A percentile compares a stretch with the other conserved stretches of the same genome.
Conservation (phyloP, 2,113 vertebrate species). For the Tringa solitaria region DNA sequence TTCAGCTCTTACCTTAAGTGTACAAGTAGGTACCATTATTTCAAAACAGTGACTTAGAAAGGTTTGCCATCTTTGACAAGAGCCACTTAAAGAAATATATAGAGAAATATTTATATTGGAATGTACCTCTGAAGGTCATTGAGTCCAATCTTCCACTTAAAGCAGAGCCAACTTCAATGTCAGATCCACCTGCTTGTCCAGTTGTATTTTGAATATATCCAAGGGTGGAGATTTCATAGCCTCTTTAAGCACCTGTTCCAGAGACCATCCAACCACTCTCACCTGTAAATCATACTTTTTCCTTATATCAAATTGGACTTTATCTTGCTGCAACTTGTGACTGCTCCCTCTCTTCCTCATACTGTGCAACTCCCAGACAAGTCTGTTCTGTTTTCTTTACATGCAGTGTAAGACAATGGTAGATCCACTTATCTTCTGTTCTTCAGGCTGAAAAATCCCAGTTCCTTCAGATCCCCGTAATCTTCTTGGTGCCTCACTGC, state of each 20-base stretch:
- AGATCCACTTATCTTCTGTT: neutral
- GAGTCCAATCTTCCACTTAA: neutral
- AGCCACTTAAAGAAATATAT: neutral
- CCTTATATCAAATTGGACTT: neutral
- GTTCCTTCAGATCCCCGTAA: neutral
- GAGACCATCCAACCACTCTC: neutral
- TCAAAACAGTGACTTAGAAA: neutral
- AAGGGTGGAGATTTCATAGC: neutral
- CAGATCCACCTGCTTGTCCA: neutral
- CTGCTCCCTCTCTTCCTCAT: neutral
- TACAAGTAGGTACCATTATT: neutral
- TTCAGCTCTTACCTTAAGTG: neutral
- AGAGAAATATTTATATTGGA: neutral
- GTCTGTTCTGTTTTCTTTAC: neutral
- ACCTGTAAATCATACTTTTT: neutral
- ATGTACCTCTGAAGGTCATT: neutral
- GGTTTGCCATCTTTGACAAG: neutral
- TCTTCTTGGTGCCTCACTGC: neutral
- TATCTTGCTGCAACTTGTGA: neutral
- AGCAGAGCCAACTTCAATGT: neutral
- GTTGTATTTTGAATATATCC: neutral
- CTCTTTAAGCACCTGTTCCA: neutral
- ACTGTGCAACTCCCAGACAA: neutral
- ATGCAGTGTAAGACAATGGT: accelerated
- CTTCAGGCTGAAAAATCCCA: neutral